These are phyloP conservation scores for Limnephilus marmoratus DNA, from an alignment of 2,888 invertebrate species.

Conservation along the genomic window DNA sequence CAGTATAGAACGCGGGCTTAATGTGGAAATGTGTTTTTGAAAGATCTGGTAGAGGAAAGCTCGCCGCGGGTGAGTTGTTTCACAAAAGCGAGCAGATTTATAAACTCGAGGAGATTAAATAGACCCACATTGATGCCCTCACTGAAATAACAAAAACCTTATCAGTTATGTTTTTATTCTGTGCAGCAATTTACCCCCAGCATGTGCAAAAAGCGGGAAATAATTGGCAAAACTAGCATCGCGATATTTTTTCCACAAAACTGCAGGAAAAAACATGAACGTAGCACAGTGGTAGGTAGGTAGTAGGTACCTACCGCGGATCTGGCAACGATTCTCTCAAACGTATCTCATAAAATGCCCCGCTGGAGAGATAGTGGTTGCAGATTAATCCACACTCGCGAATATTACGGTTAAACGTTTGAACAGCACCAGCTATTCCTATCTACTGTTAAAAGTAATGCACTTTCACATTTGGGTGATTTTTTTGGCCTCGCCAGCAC, in stretches of 20 bases:
- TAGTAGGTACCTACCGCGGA: neutral
- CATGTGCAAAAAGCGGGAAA: slow-evolving; percentile 7
- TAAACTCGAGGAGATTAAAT: neutral
- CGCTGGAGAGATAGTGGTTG: slow-evolving; percentile 53
- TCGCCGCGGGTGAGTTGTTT: neutral
- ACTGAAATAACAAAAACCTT: neutral
- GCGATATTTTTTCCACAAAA: slow-evolving; percentile 18
- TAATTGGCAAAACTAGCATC: slow-evolving; percentile 26
- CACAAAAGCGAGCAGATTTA: neutral
- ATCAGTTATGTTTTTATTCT: slow-evolving; percentile 16
- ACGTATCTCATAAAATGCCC: slow-evolving; percentile 60
- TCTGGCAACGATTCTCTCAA: slow-evolving; percentile 59
- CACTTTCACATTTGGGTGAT: slow-evolving; percentile 41
- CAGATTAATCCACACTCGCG: slow-evolving; percentile 59
- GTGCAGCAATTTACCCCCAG: neutral
- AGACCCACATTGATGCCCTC: neutral
- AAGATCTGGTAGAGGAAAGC: neutral
- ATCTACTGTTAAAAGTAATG: slow-evolving; percentile 45
- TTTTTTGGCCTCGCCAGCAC: slow-evolving; percentile 12
- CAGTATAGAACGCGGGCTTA: too few relatives aligned
- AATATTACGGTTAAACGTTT: slow-evolving; percentile 54
- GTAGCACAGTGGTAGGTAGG: neutral
- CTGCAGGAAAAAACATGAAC: slow-evolving; percentile 17
- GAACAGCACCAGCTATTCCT: neutral
- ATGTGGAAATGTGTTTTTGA: too few relatives aligned